Conservation (phyloP, 2,888 invertebrate species). For the Cephus pygmeus region DNA sequence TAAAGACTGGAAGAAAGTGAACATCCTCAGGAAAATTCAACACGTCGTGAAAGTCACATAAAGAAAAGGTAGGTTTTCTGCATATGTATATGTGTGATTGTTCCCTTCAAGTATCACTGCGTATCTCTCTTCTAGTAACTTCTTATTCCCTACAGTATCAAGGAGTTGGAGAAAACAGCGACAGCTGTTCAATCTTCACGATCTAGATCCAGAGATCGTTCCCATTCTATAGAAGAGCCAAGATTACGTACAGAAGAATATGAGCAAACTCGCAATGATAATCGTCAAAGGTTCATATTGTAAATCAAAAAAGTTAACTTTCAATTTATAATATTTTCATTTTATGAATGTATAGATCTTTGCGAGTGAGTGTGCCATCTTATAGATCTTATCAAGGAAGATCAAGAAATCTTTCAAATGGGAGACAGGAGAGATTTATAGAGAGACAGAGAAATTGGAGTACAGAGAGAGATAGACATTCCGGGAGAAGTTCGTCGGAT, state of each 20-base stretch:
- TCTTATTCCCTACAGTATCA: slow-evolving; percentile 2
- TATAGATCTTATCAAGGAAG: not conserved
- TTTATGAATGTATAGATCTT: not conserved
- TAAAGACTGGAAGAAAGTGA: not conserved
- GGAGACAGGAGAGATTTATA: not conserved
- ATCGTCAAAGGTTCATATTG: not conserved
- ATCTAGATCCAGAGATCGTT: not conserved
- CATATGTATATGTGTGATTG: not conserved
- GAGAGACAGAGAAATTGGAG: not conserved
- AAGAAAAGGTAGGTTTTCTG: not conserved
- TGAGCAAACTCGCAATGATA: not conserved
- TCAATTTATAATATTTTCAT: not conserved
- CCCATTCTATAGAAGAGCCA: not conserved
- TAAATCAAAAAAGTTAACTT: not conserved
- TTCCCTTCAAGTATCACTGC: too few species aligned
- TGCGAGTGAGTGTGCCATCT: not conserved
- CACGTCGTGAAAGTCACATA: not conserved
- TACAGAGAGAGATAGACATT: not conserved
- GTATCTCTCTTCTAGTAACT: not conserved
- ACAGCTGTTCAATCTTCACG: slow-evolving; percentile 12
- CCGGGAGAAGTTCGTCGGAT: not conserved
- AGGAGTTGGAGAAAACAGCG: slow-evolving; percentile 4
- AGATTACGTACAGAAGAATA: not conserved
- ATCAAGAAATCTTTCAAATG: not conserved
- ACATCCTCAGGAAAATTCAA: not conserved